These are phyloP conservation scores for Drosophila silvestris DNA, from an alignment of 2,888 invertebrate species.

Conservation along the genomic window DNA sequence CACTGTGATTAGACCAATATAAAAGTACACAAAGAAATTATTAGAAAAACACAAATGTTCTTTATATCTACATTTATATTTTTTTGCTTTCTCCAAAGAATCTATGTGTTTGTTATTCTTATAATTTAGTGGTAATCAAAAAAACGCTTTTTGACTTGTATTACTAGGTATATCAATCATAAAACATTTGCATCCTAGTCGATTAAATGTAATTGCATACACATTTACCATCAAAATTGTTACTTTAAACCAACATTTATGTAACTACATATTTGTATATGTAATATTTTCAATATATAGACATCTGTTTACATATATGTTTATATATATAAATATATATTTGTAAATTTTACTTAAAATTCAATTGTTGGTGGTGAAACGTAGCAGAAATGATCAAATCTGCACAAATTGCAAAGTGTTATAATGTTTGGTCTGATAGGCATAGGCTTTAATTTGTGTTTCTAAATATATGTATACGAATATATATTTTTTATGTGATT, in stretches of 20 bases:
- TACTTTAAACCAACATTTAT: constrained; percentile 50
- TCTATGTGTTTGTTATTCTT: constrained; percentile 54
- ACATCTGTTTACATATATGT: constrained; percentile 18
- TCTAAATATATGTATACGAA: constrained; percentile 14
- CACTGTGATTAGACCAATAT: constrained; percentile 10
- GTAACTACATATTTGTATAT: constrained; percentile 39
- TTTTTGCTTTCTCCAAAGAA: constrained; percentile 62
- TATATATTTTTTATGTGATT: constrained; percentile 23
- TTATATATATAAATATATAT: constrained; percentile 17
- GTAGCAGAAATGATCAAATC: constrained; percentile 24
- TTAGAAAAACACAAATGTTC: constrained; percentile 3
- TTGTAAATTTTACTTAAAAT: constrained; percentile 28
- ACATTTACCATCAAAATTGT: constrained; percentile 31
- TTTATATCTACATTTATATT: constrained; percentile 73
- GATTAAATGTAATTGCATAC: constrained; percentile 37
- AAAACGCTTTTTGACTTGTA: constrained; percentile 55
- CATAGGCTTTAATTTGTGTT: constrained; percentile 13
- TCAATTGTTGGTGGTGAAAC: constrained; percentile 50
- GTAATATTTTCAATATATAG: constrained; percentile 34
- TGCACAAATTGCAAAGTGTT: constrained; percentile 27
- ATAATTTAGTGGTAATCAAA: constrained; percentile 61
- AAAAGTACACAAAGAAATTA: constrained; percentile 16
- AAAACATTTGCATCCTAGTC: constrained; percentile 54
- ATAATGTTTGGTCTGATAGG: constrained; percentile 34
- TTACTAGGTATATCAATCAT: constrained; percentile 63